A percentile compares a stretch with the other conserved stretches of the same genome.
These are phyloP conservation scores for Troilus luridus DNA, from an alignment of 2,888 invertebrate species.

Conservation along the genomic window DNA sequence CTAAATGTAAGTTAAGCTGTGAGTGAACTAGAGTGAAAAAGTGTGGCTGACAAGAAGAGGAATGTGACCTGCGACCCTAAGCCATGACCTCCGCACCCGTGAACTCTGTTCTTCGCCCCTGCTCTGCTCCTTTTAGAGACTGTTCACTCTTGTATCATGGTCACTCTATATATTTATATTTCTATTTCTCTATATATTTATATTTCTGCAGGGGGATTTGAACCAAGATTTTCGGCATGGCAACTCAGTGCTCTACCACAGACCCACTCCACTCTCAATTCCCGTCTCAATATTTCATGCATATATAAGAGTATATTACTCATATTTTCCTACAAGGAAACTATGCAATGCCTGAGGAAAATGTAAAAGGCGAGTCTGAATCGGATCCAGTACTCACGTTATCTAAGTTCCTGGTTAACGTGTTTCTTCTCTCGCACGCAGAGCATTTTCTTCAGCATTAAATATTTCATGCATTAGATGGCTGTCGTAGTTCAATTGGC, in stretches of 20 bases:
- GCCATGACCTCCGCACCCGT: not conserved
- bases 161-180: not conserved
- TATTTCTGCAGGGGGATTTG: too few species aligned
- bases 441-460: not conserved
- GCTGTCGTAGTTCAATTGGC: not conserved
- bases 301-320: not conserved
- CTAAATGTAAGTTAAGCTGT: not conserved
- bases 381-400: not conserved
- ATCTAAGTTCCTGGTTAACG: not conserved
- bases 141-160: not conserved
- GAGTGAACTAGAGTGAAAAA: slow-evolving; percentile 27
- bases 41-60: not conserved
- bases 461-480: slow-evolving; percentile 26
- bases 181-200: too few species aligned
- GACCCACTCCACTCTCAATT: too few species aligned
- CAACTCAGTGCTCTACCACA: too few species aligned
- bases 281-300: not conserved
- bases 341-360: not conserved
- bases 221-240: too few species aligned
- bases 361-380: not conserved
- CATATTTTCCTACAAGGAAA: not conserved
- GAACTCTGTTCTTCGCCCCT: not conserved
- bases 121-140: not conserved
- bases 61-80: not conserved
- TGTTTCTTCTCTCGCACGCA: not conserved